These are phyloP conservation scores for Oxyruncus cristatus DNA, from an alignment of 2,113 vertebrate species.

Conservation along the genomic window DNA sequence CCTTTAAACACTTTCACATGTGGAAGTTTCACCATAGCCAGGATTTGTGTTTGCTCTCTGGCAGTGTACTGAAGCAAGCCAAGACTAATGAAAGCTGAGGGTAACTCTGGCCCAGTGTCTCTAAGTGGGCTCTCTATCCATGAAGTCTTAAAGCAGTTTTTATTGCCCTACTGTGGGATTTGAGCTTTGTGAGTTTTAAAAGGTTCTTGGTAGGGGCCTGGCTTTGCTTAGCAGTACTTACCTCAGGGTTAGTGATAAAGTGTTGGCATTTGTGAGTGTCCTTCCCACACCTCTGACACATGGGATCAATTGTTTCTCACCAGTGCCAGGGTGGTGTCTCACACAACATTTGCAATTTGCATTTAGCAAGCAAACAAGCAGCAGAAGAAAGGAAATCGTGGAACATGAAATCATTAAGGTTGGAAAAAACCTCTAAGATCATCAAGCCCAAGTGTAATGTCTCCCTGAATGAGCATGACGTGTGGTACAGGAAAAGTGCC, in stretches of 20 bases:
- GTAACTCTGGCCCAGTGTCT: not conserved
- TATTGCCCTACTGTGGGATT: slow-evolving; percentile 5
- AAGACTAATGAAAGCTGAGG: not conserved
- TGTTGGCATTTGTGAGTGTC: not conserved
- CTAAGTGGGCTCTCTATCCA: not conserved
- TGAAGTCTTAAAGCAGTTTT: slow-evolving; percentile 9
- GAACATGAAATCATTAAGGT: not conserved
- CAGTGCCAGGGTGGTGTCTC: not conserved
- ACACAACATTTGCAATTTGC: not conserved
- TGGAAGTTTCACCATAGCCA: not conserved
- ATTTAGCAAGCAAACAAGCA: not conserved
- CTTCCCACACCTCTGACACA: not conserved
- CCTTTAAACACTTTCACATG: slow-evolving; percentile 14
- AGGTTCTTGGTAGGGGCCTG: not conserved
- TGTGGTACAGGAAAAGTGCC: not conserved
- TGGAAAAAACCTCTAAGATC: not conserved
- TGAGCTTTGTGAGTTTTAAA: slow-evolving; percentile 9
- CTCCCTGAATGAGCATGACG: not conserved
- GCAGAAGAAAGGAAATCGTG: not conserved
- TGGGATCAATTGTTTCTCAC: not conserved
- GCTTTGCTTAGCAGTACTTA: not conserved
- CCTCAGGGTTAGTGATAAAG: not conserved
- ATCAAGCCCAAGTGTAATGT: not conserved
- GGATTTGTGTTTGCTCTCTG: not conserved
- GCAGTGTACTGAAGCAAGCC: not conserved